A percentile compares a stretch with the other conserved stretches of the same genome.
Evolutionary conservation across 2,113 vertebrate genomes (phyloP).

Genomic region (Ariopsis seemanni): DNA sequence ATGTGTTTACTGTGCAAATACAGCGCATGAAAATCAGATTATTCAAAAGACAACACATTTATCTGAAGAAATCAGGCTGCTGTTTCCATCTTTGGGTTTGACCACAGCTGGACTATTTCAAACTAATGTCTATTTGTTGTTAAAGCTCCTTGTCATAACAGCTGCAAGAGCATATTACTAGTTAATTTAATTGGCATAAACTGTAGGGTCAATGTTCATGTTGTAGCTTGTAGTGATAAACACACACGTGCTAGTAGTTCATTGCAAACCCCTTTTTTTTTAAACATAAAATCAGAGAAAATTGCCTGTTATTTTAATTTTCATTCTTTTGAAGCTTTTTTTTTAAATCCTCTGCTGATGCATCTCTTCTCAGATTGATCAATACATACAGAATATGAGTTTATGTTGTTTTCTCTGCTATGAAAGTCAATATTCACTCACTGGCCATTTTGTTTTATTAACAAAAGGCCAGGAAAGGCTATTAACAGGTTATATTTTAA

Average conservation of each 20-base stretch:
- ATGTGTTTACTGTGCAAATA: slow-evolving; percentile 34
- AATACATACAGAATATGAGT: background rate
- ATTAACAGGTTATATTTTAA: no score
- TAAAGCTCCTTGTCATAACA: slow-evolving; percentile 31
- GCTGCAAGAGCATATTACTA: slow-evolving; percentile 13
- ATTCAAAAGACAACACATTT: slow-evolving; percentile 38
- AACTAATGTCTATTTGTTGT: slow-evolving; percentile 39
- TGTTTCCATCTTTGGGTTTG: slow-evolving; percentile 36
- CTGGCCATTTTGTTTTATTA: background rate
- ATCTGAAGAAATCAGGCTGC: slow-evolving; percentile 32
- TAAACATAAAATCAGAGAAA: background rate
- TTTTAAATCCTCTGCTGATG: background rate
- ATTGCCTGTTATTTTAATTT: background rate
- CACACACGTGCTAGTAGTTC: background rate
- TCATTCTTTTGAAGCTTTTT: background rate
- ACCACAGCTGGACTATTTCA: slow-evolving; percentile 42
- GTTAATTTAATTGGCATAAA: slow-evolving; percentile 1
- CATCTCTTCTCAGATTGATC: background rate
- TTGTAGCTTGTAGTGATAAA: background rate
- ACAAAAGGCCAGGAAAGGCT: no score
- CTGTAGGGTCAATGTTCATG: slow-evolving; percentile 10
- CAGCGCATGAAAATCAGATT: slow-evolving; percentile 14
- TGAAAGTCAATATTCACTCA: background rate
- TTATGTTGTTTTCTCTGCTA: background rate
- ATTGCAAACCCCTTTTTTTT: background rate